These are phyloP conservation scores for Therioaphis trifolii DNA, from an alignment of 2,888 invertebrate genomes.

Conservation along the genomic window DNA sequence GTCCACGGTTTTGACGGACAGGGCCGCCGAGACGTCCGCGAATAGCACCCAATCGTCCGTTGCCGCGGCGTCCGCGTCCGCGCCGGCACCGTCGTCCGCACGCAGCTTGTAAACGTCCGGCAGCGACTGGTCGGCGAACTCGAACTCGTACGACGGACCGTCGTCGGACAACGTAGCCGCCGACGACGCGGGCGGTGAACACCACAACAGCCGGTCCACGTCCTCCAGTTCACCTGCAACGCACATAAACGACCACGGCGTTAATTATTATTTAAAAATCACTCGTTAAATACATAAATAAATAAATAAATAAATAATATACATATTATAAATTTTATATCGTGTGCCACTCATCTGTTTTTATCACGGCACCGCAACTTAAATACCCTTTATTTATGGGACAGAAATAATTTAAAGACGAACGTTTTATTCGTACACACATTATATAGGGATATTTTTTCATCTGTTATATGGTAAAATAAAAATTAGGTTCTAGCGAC, in stretches of 20 bases:
- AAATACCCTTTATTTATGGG: too few relatives aligned
- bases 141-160: constrained; percentile 73
- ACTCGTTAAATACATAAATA: constrained; percentile 66
- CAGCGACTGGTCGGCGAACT: constrained; percentile 81
- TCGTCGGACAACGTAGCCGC: neutral
- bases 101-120: constrained; percentile 83
- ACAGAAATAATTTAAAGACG: too few relatives aligned
- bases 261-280: too few relatives aligned
- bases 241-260: constrained; percentile 27
- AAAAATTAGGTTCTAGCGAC: too few relatives aligned
- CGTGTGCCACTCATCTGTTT: too few relatives aligned
- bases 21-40: constrained; percentile 80
- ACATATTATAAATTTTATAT: too few relatives aligned
- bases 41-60: constrained; percentile 79
- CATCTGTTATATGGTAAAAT: too few relatives aligned
- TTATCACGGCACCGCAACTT: too few relatives aligned
- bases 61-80: neutral
- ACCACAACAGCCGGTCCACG: constrained; percentile 64
- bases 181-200: neutral
- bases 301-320: too few relatives aligned
- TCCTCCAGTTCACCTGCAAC: constrained; percentile 65
- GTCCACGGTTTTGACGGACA: constrained; percentile 85
- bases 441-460: too few relatives aligned
- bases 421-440: too few relatives aligned
- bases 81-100: constrained; percentile 70